phyloP scores from a whole-genome alignment of 2,113 vertebrate genomes.

The Melanotaenia duboulayi region DNA sequence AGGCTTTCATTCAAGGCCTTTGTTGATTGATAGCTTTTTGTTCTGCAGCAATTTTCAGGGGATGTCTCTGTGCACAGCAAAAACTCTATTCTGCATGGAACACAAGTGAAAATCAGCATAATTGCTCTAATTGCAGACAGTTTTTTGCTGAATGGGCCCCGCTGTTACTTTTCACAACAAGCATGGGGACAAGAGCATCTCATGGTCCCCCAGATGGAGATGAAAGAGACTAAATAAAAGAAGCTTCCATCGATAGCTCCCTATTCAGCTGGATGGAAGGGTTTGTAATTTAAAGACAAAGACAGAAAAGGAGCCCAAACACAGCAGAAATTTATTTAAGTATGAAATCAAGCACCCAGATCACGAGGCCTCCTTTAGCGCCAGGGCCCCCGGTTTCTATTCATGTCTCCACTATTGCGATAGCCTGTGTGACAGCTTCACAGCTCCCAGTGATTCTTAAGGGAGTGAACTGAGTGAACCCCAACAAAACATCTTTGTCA shows the following conservation, averaged over 20 bases:
- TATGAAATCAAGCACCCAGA: slow-evolving; percentile 76
- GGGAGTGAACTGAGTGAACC: slow-evolving; percentile 76
- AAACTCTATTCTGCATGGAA: slow-evolving; percentile 81
- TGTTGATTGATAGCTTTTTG: slow-evolving; percentile 79
- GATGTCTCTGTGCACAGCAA: slow-evolving; percentile 67
- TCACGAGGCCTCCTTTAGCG: slow-evolving; percentile 69
- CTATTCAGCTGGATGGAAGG: slow-evolving; percentile 72
- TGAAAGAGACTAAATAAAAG: slow-evolving; percentile 73
- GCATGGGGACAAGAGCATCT: slow-evolving; percentile 78
- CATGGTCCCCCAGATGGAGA: slow-evolving; percentile 78
- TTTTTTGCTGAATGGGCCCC: slow-evolving; percentile 84
- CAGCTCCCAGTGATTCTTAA: slow-evolving; percentile 54
- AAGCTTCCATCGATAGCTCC: slow-evolving; percentile 75
- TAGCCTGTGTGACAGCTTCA: slow-evolving; percentile 71
- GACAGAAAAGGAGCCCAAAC: slow-evolving; percentile 41
- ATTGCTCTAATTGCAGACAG: slow-evolving; percentile 89
- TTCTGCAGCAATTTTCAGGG: slow-evolving; percentile 74
- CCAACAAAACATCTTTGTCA: slow-evolving; percentile 81
- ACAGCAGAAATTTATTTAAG: slow-evolving; percentile 70
- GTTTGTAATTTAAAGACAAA: slow-evolving; percentile 73
- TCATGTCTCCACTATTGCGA: slow-evolving; percentile 63
- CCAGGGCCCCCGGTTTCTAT: slow-evolving; percentile 63
- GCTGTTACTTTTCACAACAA: slow-evolving; percentile 85
- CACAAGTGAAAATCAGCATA: slow-evolving; percentile 89
- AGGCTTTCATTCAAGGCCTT: slow-evolving; percentile 68